Conservation (phyloP, 2,888 invertebrate species). For the Adineta ricciae region DNA sequence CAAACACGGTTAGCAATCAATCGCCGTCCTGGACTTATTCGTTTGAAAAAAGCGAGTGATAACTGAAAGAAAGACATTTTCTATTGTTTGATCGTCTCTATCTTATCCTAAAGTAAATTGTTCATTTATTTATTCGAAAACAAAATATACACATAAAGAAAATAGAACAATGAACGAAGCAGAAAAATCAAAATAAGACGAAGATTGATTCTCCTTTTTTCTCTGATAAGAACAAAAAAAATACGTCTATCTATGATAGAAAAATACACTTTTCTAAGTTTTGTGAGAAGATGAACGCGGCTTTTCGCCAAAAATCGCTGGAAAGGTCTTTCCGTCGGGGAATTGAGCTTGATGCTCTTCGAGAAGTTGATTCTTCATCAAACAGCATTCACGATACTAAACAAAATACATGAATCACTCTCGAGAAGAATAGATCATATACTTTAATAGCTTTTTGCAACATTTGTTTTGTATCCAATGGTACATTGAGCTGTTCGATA, state of each 20-base stretch:
- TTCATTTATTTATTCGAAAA: slow-evolving; percentile 5
- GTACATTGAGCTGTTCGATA: slow-evolving; percentile 5
- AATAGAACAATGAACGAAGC: background rate
- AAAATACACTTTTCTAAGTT: background rate
- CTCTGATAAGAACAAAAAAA: background rate
- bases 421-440: background rate
- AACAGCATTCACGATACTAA: background rate
- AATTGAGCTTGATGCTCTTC: slow-evolving; percentile 14
- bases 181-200: background rate
- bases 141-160: background rate
- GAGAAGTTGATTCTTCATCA: background rate
- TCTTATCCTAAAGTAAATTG: background rate
- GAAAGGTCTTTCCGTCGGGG: slow-evolving; percentile 1
- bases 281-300: background rate
- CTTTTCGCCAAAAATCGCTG: slow-evolving; percentile 14
- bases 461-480: slow-evolving; percentile 11
- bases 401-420: background rate
- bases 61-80: no score
- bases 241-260: background rate
- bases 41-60: no score
- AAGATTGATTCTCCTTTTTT: background rate
- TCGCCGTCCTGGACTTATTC: background rate
- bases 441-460: slow-evolving; percentile 1
- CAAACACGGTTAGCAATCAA: background rate
- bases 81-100: background rate